Percentiles rank a stretch among this genome's conserved stretches.
Evolutionary conservation across 2,888 invertebrate genomes (phyloP).

Genomic region (Pristionchus arcanus): DNA sequence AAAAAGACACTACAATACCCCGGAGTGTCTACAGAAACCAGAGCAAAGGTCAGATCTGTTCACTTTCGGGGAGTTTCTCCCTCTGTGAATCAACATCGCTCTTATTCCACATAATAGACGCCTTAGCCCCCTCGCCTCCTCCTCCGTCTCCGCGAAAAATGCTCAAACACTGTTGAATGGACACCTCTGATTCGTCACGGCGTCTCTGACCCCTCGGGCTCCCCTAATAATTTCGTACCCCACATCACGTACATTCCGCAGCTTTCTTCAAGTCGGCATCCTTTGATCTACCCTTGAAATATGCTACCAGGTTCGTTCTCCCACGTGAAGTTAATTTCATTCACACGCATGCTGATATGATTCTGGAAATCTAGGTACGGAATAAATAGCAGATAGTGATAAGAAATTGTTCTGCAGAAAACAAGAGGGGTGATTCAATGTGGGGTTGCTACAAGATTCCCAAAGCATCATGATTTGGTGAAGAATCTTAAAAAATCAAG

Average conservation of each 20-base stretch:
- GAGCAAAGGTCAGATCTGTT: constrained; percentile 5
- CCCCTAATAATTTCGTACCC: neutral
- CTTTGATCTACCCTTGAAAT: neutral
- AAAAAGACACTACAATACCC: neutral
- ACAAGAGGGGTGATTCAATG: no score
- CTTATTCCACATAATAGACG: neutral
- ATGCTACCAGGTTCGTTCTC: constrained; percentile 27
- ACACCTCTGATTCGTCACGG: neutral
- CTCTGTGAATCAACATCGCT: neutral
- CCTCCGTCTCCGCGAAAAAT: neutral
- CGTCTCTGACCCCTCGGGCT: neutral
- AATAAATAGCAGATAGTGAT: neutral
- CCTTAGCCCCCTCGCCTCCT: neutral
- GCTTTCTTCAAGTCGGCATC: neutral
- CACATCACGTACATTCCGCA: neutral
- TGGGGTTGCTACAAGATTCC: no score
- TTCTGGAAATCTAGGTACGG: neutral
- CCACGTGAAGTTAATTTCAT: neutral
- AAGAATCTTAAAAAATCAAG: no score
- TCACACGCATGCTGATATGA: neutral
- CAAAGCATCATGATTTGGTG: no score
- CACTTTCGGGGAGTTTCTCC: neutral
- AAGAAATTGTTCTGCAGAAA: no score
- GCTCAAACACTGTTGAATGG: constrained; percentile 3
- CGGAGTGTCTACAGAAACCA: neutral